Percentiles rank a stretch among this genome's conserved stretches.
These are phyloP conservation scores for Stegophylla sp. DNA, from an alignment of 2,888 invertebrate genomes.

Conservation along the genomic window DNA sequence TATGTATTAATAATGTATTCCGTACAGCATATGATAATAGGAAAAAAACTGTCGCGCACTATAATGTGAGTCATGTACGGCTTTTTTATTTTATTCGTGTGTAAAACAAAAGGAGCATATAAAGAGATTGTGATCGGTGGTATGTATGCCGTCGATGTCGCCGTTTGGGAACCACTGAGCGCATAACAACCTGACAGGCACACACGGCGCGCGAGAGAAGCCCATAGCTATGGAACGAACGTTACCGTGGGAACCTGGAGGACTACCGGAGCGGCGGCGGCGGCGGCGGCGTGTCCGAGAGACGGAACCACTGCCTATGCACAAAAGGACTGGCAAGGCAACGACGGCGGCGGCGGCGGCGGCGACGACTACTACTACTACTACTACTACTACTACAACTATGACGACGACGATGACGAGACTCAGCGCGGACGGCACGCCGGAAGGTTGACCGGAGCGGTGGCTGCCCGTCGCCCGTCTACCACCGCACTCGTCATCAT, in stretches of 20 bases:
- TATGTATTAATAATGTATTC: constrained; percentile 31
- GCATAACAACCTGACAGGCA: constrained; percentile 59
- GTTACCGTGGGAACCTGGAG: constrained; percentile 59
- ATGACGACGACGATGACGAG: not conserved
- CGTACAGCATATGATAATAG: not conserved
- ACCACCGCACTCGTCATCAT: constrained; percentile 29
- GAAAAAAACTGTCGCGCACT: constrained; percentile 42
- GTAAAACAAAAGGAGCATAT: constrained; percentile 54
- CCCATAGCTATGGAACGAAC: constrained; percentile 59
- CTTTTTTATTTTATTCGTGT: constrained; percentile 5
- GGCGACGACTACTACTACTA: constrained; percentile 18
- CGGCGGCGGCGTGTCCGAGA: constrained; percentile 57
- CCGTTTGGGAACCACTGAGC: constrained; percentile 55
- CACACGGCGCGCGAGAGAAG: constrained; percentile 49
- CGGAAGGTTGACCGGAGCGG: constrained; percentile 53
- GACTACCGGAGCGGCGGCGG: constrained; percentile 57
- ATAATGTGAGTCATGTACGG: constrained; percentile 29
- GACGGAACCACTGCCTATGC: constrained; percentile 52
- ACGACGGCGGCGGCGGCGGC: constrained; percentile 30
- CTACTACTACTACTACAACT: constrained; percentile 19
- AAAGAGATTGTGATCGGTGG: constrained; percentile 55
- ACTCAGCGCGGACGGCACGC: constrained; percentile 5
- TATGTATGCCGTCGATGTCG: constrained; percentile 26
- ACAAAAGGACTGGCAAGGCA: constrained; percentile 58
- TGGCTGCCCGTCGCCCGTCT: constrained; percentile 34